Base-by-base conservation (phyloP, 1,140 invertebrate genomes). In the Drosophila quadrilineata region DNA sequence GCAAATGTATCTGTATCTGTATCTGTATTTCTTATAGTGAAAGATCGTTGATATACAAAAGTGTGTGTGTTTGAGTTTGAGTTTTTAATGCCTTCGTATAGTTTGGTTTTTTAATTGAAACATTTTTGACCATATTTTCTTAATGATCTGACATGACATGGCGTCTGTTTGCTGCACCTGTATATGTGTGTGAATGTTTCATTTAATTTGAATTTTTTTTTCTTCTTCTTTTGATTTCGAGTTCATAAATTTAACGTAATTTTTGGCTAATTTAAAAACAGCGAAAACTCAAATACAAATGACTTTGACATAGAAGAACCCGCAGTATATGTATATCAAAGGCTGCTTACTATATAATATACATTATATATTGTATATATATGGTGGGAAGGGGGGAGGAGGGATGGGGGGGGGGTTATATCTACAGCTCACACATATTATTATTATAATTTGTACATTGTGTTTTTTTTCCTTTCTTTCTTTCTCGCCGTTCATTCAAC, bases 111-210 rank as follows among this genome's bases (percentile, higher is more conserved):
- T 84, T 85, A 84, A 84, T 84, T 84, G 79, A 84, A 84, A 84
- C 79, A 84, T 84, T 84, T 84, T 79, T 84, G 79, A 75, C 79
- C 79, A 84, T 85, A 84, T 84, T 84, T 84, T 84, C 79, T 85
- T 85, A 86, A 84, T 84, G 79, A 84, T 85, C 79, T 68, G 79
- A 84, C 79, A 85, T 84, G 79, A 85, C 79, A 79, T 85, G 77
- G 76, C 76, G 76, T 82, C 77, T 74, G 66, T 60, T 57, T 71
- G n/a, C n/a, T n/a, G n/a, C n/a, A 12, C 6, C 26, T 53, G 64
- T 69, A 53, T 68, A 52, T 46, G 33, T 50, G 41, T 40, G 33
- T 8, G 6, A 29, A 21, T 46, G 75, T 79, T 69, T n/a, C n/a
- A n/a, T n/a, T n/a, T n/a, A n/a, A n/a, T n/a, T n/a, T 73, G 75